Conservation (phyloP, 2,888 invertebrate species). For the Stomorhina lunata region DNA sequence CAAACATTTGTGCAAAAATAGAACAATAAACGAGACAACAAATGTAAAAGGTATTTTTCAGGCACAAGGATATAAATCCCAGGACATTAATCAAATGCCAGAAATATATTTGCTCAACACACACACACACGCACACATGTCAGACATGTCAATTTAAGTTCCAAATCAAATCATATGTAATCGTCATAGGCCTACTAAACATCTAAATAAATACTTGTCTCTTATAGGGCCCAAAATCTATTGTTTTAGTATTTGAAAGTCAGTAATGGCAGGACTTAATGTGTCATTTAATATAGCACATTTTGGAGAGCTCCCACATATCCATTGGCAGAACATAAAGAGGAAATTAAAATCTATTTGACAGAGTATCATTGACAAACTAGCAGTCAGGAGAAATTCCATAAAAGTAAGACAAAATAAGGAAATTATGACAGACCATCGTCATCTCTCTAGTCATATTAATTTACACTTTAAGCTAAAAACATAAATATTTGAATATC, state of each 20-base stretch:
- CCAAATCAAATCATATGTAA: conserved; percentile 5
- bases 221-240: not conserved
- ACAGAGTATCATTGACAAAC: conserved; percentile 1
- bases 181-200: not conserved
- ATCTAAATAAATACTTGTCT: not conserved
- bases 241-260: not conserved
- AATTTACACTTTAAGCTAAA: too few relatives aligned
- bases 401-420: not conserved
- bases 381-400: too few relatives aligned
- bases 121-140: not conserved
- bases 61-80: not conserved
- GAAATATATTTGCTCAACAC: not conserved
- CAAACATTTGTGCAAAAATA: not conserved
- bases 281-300: not conserved
- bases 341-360: conserved; percentile 27
- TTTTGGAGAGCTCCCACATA: not conserved
- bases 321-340: not conserved
- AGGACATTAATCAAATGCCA: conserved; percentile 34
- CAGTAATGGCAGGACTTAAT: not conserved
- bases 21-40: not conserved
- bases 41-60: not conserved
- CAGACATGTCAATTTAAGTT: conserved; percentile 32
- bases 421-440: conserved; percentile 1
- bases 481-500: too few relatives aligned
- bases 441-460: too few relatives aligned